Evolutionary conservation across 2,888 invertebrate genomes (phyloP).

Genomic region (Dromius quadrimaculatus): DNA sequence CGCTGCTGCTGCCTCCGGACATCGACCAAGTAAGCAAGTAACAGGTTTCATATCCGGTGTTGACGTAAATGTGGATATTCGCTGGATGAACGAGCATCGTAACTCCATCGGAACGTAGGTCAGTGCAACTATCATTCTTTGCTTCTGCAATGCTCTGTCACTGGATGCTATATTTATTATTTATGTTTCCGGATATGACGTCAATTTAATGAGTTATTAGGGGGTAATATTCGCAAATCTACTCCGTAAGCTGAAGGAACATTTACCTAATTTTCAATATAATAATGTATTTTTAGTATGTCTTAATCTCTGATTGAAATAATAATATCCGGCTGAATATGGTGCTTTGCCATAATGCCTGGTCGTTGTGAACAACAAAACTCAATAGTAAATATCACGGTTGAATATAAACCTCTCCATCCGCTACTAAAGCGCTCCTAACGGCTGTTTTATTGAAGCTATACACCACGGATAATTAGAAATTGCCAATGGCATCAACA

Average conservation of each 20-base stretch:
- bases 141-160: conserved; percentile 41
- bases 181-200: conserved; percentile 29
- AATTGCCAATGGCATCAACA: conserved; percentile 38
- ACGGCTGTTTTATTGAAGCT: conserved; percentile 41
- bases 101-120: conserved; percentile 32
- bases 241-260: no score
- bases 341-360: conserved; percentile 14
- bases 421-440: conserved; percentile 32
- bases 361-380: conserved; percentile 8
- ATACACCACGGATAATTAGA: conserved; percentile 46
- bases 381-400: conserved; percentile 28
- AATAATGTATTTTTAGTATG: no score
- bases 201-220: conserved; percentile 24
- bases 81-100: conserved; percentile 19
- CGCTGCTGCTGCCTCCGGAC: conserved; percentile 6
- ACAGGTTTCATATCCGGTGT: conserved; percentile 49
- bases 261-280: no score
- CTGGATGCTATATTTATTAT: conserved; percentile 30
- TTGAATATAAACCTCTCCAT: conserved; percentile 27
- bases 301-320: conserved; percentile 9
- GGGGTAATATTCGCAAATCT: conserved; percentile 20
- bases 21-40: conserved; percentile 18
- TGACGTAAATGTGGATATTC: conserved; percentile 31
- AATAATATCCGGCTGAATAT: conserved; percentile 22
- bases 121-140: conserved; percentile 32